A percentile compares a stretch with the other conserved stretches of the same genome.
These are phyloP conservation scores for Gonocerus acuteangulatus DNA, from an alignment of 2,888 invertebrate species.

Conservation along the genomic window DNA sequence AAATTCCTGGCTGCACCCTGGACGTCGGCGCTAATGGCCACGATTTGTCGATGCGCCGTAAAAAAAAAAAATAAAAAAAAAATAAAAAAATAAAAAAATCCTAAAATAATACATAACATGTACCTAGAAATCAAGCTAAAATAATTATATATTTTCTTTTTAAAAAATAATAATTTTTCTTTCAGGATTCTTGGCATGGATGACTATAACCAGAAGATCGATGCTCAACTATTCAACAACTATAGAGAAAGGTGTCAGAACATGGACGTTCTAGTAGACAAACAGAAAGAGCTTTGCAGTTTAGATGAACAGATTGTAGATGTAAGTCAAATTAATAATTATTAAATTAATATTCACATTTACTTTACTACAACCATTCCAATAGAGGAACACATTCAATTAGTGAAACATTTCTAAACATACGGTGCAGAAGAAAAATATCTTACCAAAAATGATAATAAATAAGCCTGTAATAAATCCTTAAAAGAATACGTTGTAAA, in stretches of 20 bases:
- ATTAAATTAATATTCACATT: not conserved
- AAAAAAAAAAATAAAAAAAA: no score
- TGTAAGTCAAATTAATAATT: constrained; percentile 20
- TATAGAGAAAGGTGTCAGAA: constrained; percentile 63
- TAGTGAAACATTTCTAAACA: not conserved
- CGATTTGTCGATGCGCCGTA: no score
- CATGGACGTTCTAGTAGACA: constrained; percentile 60
- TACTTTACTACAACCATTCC: not conserved
- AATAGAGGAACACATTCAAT: not conserved
- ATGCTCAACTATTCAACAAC: constrained; percentile 37
- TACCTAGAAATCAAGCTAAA: no score
- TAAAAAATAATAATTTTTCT: constrained; percentile 8
- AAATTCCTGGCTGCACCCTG: no score
- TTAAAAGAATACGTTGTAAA: no score
- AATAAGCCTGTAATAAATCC: no score
- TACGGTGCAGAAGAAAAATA: not conserved
- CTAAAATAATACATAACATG: no score
- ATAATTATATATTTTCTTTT: no score
- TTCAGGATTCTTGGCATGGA: constrained; percentile 16
- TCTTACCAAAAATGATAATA: not conserved
- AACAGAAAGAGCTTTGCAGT: constrained; percentile 67
- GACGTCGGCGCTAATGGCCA: no score
- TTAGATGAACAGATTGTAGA: constrained; percentile 60
- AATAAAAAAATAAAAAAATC: no score
- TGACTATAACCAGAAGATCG: not conserved